A percentile compares a stretch with the other conserved stretches of the same genome.
Conservation (phyloP, 1,140 invertebrate species). For the Sinonovacula constricta region DNA sequence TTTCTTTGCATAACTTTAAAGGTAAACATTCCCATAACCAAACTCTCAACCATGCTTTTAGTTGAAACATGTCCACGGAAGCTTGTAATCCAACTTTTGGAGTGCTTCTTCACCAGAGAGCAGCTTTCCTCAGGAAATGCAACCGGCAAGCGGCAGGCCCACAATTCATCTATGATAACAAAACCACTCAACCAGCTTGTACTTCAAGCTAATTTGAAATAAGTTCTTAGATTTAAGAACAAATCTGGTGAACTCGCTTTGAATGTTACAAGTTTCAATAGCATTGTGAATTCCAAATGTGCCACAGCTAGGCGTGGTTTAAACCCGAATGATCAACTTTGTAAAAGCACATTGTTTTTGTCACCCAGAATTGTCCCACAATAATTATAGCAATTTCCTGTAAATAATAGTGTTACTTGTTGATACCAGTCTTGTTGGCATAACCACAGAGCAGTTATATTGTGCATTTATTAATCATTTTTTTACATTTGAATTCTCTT, state of each 20-base stretch:
- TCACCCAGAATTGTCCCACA: too few species aligned
- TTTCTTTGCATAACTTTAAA: too few species aligned
- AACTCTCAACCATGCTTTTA: conserved; percentile 16
- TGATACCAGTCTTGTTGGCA: too few species aligned
- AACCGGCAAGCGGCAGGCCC: conserved; percentile 18
- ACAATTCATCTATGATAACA: conserved; percentile 6
- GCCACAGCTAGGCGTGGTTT: conserved; percentile 30
- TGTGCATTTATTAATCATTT: too few species aligned
- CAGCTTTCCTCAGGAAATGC: conserved; percentile 16
- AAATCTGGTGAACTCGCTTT: conserved; percentile 16
- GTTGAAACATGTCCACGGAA: conserved; percentile 13
- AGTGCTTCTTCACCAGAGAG: too few species aligned
- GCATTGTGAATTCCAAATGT: conserved; percentile 25
- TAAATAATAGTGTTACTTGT: too few species aligned
- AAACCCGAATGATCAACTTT: too few species aligned
- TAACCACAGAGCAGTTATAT: too few species aligned
- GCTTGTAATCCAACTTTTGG: too few species aligned
- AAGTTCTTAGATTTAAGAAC: conserved; percentile 19
- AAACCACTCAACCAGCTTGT: conserved; percentile 26
- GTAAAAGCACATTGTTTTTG: too few species aligned
- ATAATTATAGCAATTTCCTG: too few species aligned
- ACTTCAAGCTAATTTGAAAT: conserved; percentile 17
- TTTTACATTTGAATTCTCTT: too few species aligned
- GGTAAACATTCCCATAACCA: conserved; percentile 5
- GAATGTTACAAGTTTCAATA: conserved; percentile 11